phyloP scores from a whole-genome alignment of 2,113 vertebrate species.

The Sinocyclocheilus anshuiensis region DNA sequence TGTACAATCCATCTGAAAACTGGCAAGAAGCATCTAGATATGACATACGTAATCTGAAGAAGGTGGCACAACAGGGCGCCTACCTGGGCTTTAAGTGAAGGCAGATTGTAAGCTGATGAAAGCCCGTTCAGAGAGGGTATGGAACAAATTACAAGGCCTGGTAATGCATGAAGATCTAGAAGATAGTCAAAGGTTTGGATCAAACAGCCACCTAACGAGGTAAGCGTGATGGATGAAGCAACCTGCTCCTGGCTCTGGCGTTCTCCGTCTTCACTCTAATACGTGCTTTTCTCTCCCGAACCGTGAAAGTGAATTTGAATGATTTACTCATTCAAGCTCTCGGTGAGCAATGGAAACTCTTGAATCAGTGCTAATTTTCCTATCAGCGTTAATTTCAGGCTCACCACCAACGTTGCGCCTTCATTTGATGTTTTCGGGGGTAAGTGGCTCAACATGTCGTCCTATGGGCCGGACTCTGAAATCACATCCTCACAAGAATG shows the following conservation, averaged over 20 bases:
- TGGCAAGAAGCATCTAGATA: not conserved
- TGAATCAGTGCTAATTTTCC: conserved; percentile 73
- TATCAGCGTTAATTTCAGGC: conserved; percentile 66
- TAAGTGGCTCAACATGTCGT: conserved; percentile 76
- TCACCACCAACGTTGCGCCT: conserved; percentile 60
- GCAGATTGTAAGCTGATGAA: conserved; percentile 63
- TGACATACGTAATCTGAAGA: conserved; percentile 17
- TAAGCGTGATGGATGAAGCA: conserved; percentile 60
- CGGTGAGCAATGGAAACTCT: conserved; percentile 45
- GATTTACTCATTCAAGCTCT: conserved; percentile 58
- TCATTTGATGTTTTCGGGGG: conserved; percentile 66
- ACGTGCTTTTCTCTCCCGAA: conserved; percentile 48
- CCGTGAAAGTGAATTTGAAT: conserved; percentile 60
- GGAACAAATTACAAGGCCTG: conserved; percentile 70
- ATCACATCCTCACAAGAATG: conserved; percentile 79
- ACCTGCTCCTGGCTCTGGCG: conserved; percentile 36
- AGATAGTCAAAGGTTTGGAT: conserved; percentile 69
- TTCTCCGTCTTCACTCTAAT: conserved; percentile 32
- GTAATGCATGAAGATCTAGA: conserved; percentile 69
- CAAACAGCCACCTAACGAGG: conserved; percentile 58
- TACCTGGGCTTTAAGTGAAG: conserved; percentile 70
- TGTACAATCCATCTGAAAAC: not conserved
- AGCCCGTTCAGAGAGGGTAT: conserved; percentile 66
- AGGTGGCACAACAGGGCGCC: conserved; percentile 47
- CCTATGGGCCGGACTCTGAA: conserved; percentile 71